Conservation (phyloP, 2,797 vertebrate species). For the Pelochelys cantorii region DNA sequence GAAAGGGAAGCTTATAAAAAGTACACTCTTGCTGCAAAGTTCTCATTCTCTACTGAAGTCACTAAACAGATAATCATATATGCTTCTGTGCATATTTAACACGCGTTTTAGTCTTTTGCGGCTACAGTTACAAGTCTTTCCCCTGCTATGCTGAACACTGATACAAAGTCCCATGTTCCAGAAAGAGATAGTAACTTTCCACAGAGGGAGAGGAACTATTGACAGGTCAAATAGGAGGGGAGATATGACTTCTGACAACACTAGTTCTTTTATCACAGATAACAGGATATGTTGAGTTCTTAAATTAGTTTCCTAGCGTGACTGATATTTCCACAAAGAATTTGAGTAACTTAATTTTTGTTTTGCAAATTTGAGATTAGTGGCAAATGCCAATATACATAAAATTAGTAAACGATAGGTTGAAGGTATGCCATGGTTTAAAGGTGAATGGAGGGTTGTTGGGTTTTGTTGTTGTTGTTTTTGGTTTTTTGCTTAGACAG, state of each 20-base stretch:
- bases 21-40: not conserved
- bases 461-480: no score
- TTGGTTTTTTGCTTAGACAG: not conserved
- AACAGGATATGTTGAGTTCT: not conserved
- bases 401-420: slow-evolving; percentile 17
- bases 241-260: not conserved
- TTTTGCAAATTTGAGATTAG: slow-evolving; percentile 19
- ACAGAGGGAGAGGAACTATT: not conserved
- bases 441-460: slow-evolving; percentile 27
- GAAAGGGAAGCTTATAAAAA: not conserved
- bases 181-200: slow-evolving; percentile 4
- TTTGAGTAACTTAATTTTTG: not conserved
- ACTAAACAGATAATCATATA: not conserved
- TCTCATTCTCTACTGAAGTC: not conserved
- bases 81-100: not conserved
- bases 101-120: slow-evolving; percentile 23
- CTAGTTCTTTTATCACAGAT: not conserved
- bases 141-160: not conserved
- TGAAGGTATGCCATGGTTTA: slow-evolving; percentile 37
- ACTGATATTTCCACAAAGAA: not conserved
- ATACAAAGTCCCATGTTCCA: not conserved
- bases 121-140: slow-evolving; percentile 12
- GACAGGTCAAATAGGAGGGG: not conserved
- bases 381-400: not conserved
- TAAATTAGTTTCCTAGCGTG: not conserved